phyloP scores from a whole-genome alignment of 2,797 vertebrate genomes.

The Bryconaethiops microstoma region DNA sequence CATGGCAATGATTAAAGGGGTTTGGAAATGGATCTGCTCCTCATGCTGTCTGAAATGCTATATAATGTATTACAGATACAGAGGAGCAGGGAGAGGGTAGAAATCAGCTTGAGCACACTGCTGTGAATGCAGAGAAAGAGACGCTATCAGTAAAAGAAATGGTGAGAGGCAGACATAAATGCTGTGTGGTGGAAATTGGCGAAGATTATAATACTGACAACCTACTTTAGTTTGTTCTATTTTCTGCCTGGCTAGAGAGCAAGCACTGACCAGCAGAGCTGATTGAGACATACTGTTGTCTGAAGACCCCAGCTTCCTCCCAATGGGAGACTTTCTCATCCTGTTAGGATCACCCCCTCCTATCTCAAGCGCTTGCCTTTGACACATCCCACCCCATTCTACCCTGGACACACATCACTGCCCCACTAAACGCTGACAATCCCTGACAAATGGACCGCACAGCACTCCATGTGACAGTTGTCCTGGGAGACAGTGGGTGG shows the following conservation, averaged over 20 bases:
- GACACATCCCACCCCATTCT: slow-evolving; percentile 59
- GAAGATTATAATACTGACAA: not conserved
- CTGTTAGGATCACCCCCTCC: slow-evolving; percentile 71
- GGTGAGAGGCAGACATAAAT: too few species aligned
- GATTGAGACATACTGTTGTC: slow-evolving; percentile 16
- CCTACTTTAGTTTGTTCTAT: too few species aligned
- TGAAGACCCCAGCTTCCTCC: not conserved
- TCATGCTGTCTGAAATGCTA: slow-evolving; percentile 11
- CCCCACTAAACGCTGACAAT: slow-evolving; percentile 88
- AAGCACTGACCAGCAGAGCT: not conserved
- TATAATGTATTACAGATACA: slow-evolving; percentile 28
- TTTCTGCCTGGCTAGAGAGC: not conserved
- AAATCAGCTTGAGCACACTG: not conserved
- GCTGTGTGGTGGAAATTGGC: not conserved
- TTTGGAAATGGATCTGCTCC: slow-evolving; percentile 22
- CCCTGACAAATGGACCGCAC: slow-evolving; percentile 91
- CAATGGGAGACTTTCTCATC: slow-evolving; percentile 54
- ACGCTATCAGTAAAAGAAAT: too few species aligned
- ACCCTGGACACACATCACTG: slow-evolving; percentile 76
- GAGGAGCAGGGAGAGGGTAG: too few species aligned
- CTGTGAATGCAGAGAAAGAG: not conserved
- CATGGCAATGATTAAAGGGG: slow-evolving; percentile 62
- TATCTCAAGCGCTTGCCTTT: slow-evolving; percentile 54
- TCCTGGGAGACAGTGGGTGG: slow-evolving; percentile 80
- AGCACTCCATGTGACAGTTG: slow-evolving; percentile 80